Evolutionary conservation across 2,797 vertebrate genomes (phyloP).

Genomic region (Decapterus maruadsi): DNA sequence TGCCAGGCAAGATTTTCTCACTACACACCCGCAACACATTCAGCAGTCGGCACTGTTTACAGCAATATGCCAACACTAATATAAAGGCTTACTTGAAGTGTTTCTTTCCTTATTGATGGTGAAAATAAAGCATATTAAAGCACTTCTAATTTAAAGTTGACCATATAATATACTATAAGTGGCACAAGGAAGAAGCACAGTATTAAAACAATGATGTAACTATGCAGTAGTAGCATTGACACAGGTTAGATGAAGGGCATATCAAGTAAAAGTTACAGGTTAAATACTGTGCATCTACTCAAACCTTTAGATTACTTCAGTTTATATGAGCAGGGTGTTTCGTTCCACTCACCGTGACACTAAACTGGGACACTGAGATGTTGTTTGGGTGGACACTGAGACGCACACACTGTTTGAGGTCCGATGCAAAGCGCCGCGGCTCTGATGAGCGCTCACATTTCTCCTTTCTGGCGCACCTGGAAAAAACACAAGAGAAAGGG

Average conservation of each 20-base stretch:
- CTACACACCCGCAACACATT: slow-evolving; percentile 27
- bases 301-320: background rate
- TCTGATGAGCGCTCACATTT: slow-evolving; percentile 94
- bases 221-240: background rate
- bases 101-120: slow-evolving; percentile 9
- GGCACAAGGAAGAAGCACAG: background rate
- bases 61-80: slow-evolving; percentile 36
- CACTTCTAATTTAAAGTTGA: slow-evolving; percentile 1
- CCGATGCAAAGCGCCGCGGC: slow-evolving; percentile 93
- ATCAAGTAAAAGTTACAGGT: background rate
- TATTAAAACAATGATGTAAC: background rate
- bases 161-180: background rate
- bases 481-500: slow-evolving; percentile 39
- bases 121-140: background rate
- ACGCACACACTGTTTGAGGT: slow-evolving; percentile 97
- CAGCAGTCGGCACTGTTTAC: slow-evolving; percentile 30
- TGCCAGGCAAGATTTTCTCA: slow-evolving; percentile 62
- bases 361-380: slow-evolving; percentile 98
- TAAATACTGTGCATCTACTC: background rate
- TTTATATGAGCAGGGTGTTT: slow-evolving; percentile 10
- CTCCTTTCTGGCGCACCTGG: slow-evolving; percentile 97
- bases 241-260: background rate
- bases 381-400: slow-evolving; percentile 98
- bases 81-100: slow-evolving; percentile 19
- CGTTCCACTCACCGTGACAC: slow-evolving; percentile 92